Percentiles rank a stretch among this genome's conserved stretches.
Evolutionary conservation across 2,113 vertebrate species (phyloP).

Genomic region (Hiodon alosoides): DNA sequence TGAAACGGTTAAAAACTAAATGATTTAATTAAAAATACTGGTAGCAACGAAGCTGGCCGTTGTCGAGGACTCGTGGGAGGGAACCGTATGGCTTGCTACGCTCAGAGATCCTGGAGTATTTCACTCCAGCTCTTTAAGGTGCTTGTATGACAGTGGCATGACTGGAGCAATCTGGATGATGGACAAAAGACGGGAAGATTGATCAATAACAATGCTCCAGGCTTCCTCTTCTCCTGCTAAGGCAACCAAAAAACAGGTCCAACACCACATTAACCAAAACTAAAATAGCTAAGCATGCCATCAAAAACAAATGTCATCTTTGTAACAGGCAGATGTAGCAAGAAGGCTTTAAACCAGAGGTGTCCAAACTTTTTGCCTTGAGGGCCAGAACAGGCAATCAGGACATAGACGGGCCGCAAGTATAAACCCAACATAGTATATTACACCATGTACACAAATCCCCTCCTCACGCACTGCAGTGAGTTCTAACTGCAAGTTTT

Average conservation of each 20-base stretch:
- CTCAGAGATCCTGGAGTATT: constrained; percentile 22
- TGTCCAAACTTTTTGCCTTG: too few species aligned
- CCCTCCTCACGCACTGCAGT: too few species aligned
- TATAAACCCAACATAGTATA: not conserved
- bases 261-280: not conserved
- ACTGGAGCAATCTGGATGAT: constrained; percentile 50
- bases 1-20: constrained; percentile 28
- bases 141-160: constrained; percentile 62
- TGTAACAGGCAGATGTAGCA: too few species aligned
- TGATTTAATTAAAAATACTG: not conserved
- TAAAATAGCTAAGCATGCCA: not conserved
- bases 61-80: constrained; percentile 11
- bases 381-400: not conserved
- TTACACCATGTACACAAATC: not conserved
- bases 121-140: constrained; percentile 54
- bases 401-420: not conserved
- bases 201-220: not conserved
- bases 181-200: constrained; percentile 17
- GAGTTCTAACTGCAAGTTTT: too few species aligned
- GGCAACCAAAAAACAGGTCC: not conserved
- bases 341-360: too few species aligned
- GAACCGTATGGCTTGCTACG: not conserved
- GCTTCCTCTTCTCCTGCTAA: not conserved
- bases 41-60: constrained; percentile 27
- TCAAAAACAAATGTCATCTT: not conserved